Evolutionary conservation across 2,113 vertebrate species (phyloP).

Genomic region (Puffinus mauretanicus): DNA sequence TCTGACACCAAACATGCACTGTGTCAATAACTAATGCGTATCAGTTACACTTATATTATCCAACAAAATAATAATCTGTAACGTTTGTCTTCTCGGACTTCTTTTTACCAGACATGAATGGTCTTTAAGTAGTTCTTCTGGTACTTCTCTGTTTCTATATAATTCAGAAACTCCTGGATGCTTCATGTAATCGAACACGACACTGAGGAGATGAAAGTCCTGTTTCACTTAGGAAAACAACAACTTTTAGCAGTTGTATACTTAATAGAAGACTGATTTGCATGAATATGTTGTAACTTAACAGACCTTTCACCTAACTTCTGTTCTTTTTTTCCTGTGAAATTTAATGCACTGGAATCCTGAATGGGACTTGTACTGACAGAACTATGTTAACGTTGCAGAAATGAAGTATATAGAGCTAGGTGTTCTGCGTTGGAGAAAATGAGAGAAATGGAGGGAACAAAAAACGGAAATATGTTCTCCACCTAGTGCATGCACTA

Average conservation of each 20-base stretch:
- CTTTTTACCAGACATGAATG: background rate
- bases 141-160: background rate
- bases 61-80: background rate
- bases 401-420: background rate
- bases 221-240: background rate
- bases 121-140: background rate
- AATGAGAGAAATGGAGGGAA: background rate
- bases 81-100: background rate
- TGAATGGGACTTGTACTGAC: background rate
- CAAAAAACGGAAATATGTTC: background rate
- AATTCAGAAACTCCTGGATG: background rate
- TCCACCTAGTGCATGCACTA: background rate
- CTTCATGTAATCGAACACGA: background rate
- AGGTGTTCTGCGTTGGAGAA: background rate
- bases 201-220: background rate
- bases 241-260: background rate
- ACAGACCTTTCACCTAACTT: background rate
- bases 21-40: background rate
- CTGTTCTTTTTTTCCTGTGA: background rate
- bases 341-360: background rate
- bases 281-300: background rate
- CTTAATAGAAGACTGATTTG: background rate
- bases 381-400: background rate
- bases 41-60: background rate
- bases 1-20: background rate